Percentiles rank a stretch among this genome's conserved stretches.
Conservation (phyloP, 2,797 vertebrate species). For the Hemibagrus guttatus region DNA sequence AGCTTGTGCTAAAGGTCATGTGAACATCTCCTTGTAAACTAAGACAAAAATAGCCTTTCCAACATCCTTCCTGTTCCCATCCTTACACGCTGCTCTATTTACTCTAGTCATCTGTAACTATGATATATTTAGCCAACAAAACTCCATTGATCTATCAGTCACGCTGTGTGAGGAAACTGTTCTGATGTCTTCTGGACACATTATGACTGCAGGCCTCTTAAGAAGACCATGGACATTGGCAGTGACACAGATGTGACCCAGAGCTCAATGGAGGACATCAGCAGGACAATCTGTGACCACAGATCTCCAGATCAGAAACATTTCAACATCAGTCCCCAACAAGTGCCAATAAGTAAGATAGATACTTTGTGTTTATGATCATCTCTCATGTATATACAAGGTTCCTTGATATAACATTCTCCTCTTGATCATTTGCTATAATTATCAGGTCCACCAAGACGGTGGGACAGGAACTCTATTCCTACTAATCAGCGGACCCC, state of each 20-base stretch:
- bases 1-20: conserved; percentile 2
- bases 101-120: conserved; percentile 17
- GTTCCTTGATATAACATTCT: neutral
- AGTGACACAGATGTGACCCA: conserved; percentile 82
- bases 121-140: neutral
- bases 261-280: conserved; percentile 82
- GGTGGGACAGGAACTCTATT: conserved; percentile 75
- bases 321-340: conserved; percentile 58
- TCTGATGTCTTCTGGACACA: conserved; percentile 27
- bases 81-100: neutral
- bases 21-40: conserved; percentile 20
- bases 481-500: conserved; percentile 73
- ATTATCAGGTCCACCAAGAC: conserved; percentile 72
- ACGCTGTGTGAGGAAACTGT: conserved; percentile 30
- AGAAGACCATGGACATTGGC: conserved; percentile 74
- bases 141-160: conserved; percentile 20
- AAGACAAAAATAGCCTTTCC: conserved; percentile 27
- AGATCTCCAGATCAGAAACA: conserved; percentile 73
- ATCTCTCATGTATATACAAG: neutral
- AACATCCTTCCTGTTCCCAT: conserved; percentile 27
- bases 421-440: neutral
- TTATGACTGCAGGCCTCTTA: conserved; percentile 68
- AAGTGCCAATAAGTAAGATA: conserved; percentile 59
- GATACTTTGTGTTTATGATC: neutral
- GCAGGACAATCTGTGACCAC: conserved; percentile 74